A percentile compares a stretch with the other conserved stretches of the same genome.
Evolutionary conservation across 2,888 invertebrate species (phyloP).

Genomic region (Clistopyga incitator): DNA sequence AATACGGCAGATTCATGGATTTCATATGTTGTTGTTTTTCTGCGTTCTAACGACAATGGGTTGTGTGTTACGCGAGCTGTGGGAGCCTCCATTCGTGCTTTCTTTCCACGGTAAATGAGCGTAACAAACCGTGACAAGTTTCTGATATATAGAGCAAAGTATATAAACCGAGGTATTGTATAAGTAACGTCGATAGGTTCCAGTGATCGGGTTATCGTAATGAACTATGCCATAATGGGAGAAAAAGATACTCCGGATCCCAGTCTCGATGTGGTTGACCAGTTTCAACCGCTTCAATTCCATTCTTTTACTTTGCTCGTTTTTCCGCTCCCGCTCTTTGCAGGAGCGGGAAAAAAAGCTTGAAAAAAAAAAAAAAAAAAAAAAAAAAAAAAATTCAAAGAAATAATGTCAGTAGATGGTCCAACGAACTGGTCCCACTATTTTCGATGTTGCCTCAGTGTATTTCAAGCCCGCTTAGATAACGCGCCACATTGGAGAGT

Average conservation of each 20-base stretch:
- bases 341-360: too few species aligned
- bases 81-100: conserved; percentile 26
- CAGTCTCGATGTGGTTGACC: conserved; percentile 33
- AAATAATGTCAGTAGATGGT: background rate
- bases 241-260: conserved; percentile 33
- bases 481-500: background rate
- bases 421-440: conserved; percentile 4
- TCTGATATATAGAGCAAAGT: conserved; percentile 9
- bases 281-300: conserved; percentile 34
- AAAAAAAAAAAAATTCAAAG: conserved; percentile 4
- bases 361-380: conserved; percentile 10
- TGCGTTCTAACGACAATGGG: conserved; percentile 6
- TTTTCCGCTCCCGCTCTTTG: conserved; percentile 3
- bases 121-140: conserved; percentile 49
- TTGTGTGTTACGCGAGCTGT: conserved; percentile 22
- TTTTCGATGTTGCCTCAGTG: background rate
- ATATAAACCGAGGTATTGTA: conserved; percentile 28
- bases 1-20: background rate
- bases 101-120: conserved; percentile 42
- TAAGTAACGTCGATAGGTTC: conserved; percentile 31
- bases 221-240: conserved; percentile 28
- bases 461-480: background rate
- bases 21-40: background rate
- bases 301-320: conserved; percentile 13
- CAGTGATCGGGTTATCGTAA: conserved; percentile 46